Evolutionary conservation across 1,140 invertebrate genomes (phyloP), one percentile per base, ranked within the genome.

Genomic region (Monochamus saltuarius): DNA sequence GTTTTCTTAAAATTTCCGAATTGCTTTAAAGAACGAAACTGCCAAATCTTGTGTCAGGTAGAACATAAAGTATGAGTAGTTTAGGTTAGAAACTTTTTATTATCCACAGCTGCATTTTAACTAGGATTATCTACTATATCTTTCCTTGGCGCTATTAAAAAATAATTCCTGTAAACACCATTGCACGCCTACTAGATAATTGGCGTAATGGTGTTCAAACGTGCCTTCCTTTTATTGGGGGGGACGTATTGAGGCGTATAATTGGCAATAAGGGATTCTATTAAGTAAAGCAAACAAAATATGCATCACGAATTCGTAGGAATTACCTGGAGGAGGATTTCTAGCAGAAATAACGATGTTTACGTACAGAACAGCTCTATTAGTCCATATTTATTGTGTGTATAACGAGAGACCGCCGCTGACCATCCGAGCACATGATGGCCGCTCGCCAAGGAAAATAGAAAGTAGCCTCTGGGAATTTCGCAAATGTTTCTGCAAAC

Each of bases 301-400:
- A 60, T 66, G 49, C 53, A 61, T 59, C 52, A 67, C 50, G 42
- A 64, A 67, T 61, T 64, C 45, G 37, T 36, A 45, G 39, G 55
- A 62, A 61, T 66, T 54, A 50, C 61, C 50, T 61, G 53, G 17
- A 47, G 45, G 45, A 47, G 17, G 10, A 47, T 47, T n/a, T 47
- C 67, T 69, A 59, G 68, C 66, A 68, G 70, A 72, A 73, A 73
- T 73, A 73, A 72, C 68, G 69, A 72, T 73, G 70, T 73, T 73
- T 73, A 68, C 71, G 69, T 67, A 70, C 62, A 59, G 69, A 66
- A 73, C 62, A 61, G 62, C 66, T 70, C 68, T 70, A 73, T 73
- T 73, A 73, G 67, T 73, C 65, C 68, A 69, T 72, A 73, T 71
- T 70, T 73, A 73, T 73, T 71, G 68, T 71, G 65, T 70, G 68